Conservation (phyloP, 2,797 vertebrate species). For the Chromobotia macracanthus region DNA sequence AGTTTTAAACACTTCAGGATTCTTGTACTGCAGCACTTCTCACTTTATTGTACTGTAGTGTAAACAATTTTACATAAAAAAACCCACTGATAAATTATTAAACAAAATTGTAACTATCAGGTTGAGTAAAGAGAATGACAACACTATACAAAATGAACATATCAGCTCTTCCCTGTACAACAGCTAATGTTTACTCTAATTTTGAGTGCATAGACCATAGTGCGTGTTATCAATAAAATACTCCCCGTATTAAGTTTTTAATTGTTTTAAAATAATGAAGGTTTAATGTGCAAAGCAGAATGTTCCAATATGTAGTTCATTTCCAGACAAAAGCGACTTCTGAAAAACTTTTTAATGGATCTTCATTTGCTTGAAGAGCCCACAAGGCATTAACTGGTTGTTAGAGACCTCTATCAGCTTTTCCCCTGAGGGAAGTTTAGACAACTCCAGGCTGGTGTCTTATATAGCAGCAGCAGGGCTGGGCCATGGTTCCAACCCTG, state of each 20-base stretch:
- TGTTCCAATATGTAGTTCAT: neutral
- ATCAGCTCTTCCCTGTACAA: constrained; percentile 4
- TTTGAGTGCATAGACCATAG: neutral
- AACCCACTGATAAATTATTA: constrained; percentile 6
- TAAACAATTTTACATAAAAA: neutral
- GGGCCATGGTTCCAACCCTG: constrained; percentile 21
- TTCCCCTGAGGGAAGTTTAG: constrained; percentile 27
- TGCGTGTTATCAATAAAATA: constrained; percentile 8
- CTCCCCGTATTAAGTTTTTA: neutral
- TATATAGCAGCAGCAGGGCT: constrained; percentile 15
- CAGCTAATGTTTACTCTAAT: constrained; percentile 5
- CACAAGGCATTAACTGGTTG: neutral
- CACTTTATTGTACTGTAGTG: neutral
- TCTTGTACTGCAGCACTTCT: neutral
- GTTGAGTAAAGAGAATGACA: neutral
- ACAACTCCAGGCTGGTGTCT: constrained; percentile 26
- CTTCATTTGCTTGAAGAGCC: neutral
- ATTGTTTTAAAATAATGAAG: constrained; percentile 16
- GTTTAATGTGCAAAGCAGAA: neutral
- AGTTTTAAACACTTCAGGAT: neutral
- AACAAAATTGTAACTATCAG: neutral
- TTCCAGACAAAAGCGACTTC: neutral
- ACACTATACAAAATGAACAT: constrained; percentile 20
- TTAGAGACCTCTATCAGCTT: constrained; percentile 26
- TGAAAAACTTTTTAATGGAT: neutral